Evolutionary conservation across 2,113 vertebrate genomes (phyloP), one percentile per base, ranked within the genome.

Genomic region (Rana temporaria): DNA sequence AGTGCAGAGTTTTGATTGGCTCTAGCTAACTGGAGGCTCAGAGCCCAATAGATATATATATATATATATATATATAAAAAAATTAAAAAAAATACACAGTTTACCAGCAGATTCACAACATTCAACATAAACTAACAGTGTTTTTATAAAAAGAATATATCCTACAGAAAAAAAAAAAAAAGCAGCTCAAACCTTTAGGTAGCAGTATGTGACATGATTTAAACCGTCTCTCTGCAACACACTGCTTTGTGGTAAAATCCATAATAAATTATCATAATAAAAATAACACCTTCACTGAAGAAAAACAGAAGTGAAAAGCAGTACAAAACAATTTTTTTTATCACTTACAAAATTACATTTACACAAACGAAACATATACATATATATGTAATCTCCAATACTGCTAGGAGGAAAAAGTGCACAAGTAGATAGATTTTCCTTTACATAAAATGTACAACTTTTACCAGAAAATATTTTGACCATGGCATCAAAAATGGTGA

Each of bases 191-290:
- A 57, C 52, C 26, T 73, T 12, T 26, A 57, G 53, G 70, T 24
- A 72, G 69, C 52, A 55, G 69, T 72, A 55, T 55, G 53, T 15
- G 48, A 70, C 42, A 24, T 69, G 48, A 56, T 9, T 19, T 34
- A 20, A 65, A 67, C 4, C 18, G 62, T 30, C n/a, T 67, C 17
- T 67, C 17, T 67, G 62, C 85, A 91, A 93, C 95, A 93, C 93
- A 95, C 94, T 90, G 90, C 90, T 93, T 94, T 90, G 87, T 90
- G 89, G 91, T 85, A 85, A 88, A 62, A 86, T 89, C 82, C 77
- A 86, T 79, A 89, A 91, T 92, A 89, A 93, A 92, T 92, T 91
- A 92, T 82, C 87, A 90, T 34, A 62, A 75, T 15, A 57, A 32
- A 78, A 26, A 76, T 71, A 90, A 90, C 87, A 89, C 85, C 84